Base-by-base conservation (phyloP, 2,797 vertebrate species). In the Vireo griseus region DNA sequence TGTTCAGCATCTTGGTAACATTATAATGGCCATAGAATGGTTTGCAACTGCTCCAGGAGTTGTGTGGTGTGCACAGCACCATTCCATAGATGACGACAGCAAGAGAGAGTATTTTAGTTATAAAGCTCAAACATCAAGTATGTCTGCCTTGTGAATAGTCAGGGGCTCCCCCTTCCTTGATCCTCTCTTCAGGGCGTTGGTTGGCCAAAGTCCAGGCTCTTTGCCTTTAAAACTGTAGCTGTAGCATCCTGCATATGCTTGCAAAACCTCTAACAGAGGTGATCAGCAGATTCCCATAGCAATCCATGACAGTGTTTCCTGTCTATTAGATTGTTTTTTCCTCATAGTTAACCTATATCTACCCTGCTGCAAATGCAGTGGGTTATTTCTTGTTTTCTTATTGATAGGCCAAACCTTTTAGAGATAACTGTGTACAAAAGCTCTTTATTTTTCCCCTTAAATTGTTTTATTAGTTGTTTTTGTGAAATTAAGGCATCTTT, bases 101-200 rank as follows among this genome's bases (percentile, higher is more conserved):
- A 21, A 65, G 25, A 37, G 6, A 15, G 22, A 37, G 9, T 16
- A 57, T 10, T 35, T 35, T 31, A 59, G 25, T 25, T 9, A 42
- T 31, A 65, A 90, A 79, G 22, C 16, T 54, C 16, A 45, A 55
- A 10, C 29, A 39, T 8, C 0, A 3, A 82, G n/a, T 8, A n/a
- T 66, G 35, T 51, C 31, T 26, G 48, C 47, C 47, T 44, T 42
- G 5, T 21, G 31, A 51, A 33, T 22, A 45, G 28, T 16, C 35
- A 76, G 20, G 16, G 8, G 19, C 16, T 42, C 31, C 20, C 10
- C 6, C 4, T 39, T 26, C 7, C 5, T 2, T 2, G 2, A 14
- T 54, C 19, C 12, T 26, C 25, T 67, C 86, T 74, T 45, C 22
- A 50, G 33, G 15, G n/a, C 1, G 0, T 2, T 69, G 31, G 8